Evolutionary conservation across 2,888 invertebrate species (phyloP), one percentile per base, ranked within the genome.

Genomic region (Scaptomyza polygonia): DNA sequence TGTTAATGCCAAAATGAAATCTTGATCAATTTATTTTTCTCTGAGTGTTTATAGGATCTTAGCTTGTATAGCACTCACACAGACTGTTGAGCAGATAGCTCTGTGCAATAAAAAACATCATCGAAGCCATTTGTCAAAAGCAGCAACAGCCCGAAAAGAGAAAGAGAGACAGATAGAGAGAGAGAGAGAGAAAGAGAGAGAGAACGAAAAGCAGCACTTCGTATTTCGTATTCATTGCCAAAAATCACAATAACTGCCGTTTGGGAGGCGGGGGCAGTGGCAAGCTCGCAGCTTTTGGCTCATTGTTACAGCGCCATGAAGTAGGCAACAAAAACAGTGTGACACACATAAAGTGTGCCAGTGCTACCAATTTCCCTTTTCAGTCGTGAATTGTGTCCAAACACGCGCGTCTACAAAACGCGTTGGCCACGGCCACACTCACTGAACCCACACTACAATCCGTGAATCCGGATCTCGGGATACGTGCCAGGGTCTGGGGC

Each of bases 101-200:
- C 72, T 61, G 72, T 58, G 83, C 76, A 72, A 83, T 85, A 85
- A 85, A 85, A 86, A 85, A 82, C 86, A 86, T 86, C 85, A 85
- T 84, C 84, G 85, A 79, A 74, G 67, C 82, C 82, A 85, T 85
- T 86, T 85, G 85, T 86, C 85, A 84, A 86, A 78, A 82, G 78
- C 77, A 79, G 63, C 67, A 65, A 47, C 71, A 62, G 45, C 47
- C 48, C 25, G 49, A 49, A 44, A 49, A 16, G 14, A 39, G 16
- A 16, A 14, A 43, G 25, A 39, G 12, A 34, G 18, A n/a, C n/a
- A n/a, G n/a, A n/a, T n/a, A 11, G 29, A n/a, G 25, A 16, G 4
- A 16, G 7, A 9, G 30, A 30, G n/a, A n/a, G n/a, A 39, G 12
- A 34, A n/a, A 11, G 29, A n/a, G 25, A 16, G 4, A 16, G 7